phyloP scores from a whole-genome alignment of 2,888 invertebrate species.

The Agrypnus murinus region DNA sequence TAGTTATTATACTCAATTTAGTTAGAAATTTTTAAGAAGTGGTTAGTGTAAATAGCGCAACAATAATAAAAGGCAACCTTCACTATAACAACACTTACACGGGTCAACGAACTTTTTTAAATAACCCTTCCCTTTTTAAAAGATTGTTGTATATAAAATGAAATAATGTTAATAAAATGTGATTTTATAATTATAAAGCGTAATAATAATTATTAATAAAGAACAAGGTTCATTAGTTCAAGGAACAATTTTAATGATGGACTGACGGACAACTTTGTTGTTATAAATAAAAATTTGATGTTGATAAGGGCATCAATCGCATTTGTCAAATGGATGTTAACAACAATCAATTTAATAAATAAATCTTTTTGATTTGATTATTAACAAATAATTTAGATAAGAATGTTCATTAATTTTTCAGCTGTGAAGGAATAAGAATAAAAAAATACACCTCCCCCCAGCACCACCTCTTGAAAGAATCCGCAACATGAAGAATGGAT shows the following conservation, averaged over 20 bases:
- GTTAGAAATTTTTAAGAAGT: constrained; percentile 32
- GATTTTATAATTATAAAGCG: not conserved
- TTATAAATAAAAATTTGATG: no score
- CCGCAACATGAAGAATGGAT: not conserved
- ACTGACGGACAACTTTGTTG: not conserved
- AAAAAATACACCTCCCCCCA: no score
- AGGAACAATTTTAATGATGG: not conserved
- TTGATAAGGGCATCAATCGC: not conserved
- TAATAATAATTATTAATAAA: constrained; percentile 18
- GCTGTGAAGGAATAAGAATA: no score
- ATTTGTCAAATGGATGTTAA: constrained; percentile 10
- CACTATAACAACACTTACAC: constrained; percentile 8
- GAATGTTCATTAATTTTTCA: not conserved
- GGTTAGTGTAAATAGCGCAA: constrained; percentile 12
- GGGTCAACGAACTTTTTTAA: constrained; percentile 22
- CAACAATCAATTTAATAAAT: constrained; percentile 1
- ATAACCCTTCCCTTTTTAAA: constrained; percentile 1
- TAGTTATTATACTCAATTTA: constrained; percentile 33
- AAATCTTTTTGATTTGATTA: constrained; percentile 3
- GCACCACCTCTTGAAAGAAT: not conserved
- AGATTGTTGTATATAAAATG: constrained; percentile 2
- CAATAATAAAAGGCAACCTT: no score
- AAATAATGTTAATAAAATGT: constrained; percentile 13
- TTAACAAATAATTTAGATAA: constrained; percentile 4
- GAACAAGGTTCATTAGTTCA: constrained; percentile 9